Base-by-base conservation (phyloP, 2,888 invertebrate species). In the Elgonia sp. region DNA sequence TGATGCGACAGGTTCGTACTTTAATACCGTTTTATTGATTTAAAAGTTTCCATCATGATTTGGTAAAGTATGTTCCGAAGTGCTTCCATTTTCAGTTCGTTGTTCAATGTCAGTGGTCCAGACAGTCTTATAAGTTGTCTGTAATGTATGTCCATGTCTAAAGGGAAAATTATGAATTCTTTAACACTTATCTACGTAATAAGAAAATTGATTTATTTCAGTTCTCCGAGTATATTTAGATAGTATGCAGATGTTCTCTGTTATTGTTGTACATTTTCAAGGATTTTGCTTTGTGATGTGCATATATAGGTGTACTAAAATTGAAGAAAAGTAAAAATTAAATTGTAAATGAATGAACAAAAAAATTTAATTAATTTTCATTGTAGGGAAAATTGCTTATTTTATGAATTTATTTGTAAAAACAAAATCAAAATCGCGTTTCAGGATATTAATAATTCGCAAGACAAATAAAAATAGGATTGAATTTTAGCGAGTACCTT, bases 1-100 rank as follows among this genome's bases (percentile, higher is more conserved):
- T 16, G 69, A 42, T 46, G 60, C 60, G 72, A 81, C 46, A 29
- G 63, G n/a, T 53, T 70, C 37, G 18, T 50, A 50, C 55, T 73
- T 63, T 65, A 42, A 82, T 65, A 82, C 29, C 63, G 18, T 62
- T 76, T 76, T 84, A 84, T 84, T 84, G 84, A 84, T 84, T 84
- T 67, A 76, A 76, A 70, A 84, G 69, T 84, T 84, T 84, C 62
- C 76, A 70, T 76, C 76, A 76, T 76, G 70, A 84, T 84, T 84
- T 84, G 14, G 62, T 62, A 70, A 84, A 76, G 76, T 76, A 83
- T 73, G 73, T 55, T 76, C 75, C 39, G 42, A 67, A 75, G 67
- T 69, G 46, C 83, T 83, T 57, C 67, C 75, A 76, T 83, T 82
- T 67, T 39, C 46, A 75, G 37, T 50, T 2, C 67, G 60, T 69